These are phyloP conservation scores for Arion vulgaris DNA, from an alignment of 1,140 invertebrate genomes.

Conservation along the genomic window DNA sequence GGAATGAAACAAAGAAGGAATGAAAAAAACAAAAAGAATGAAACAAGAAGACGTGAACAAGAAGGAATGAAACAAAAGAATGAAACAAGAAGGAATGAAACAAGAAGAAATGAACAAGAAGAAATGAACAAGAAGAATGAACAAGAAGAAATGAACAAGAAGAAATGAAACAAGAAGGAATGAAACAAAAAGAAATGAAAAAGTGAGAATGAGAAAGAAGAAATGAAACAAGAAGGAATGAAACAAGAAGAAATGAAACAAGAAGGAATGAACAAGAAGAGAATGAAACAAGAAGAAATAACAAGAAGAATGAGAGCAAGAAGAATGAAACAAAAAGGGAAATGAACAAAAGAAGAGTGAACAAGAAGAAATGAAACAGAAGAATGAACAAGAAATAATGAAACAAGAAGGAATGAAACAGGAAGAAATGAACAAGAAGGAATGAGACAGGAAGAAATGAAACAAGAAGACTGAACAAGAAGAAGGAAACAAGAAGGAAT, in stretches of 20 bases:
- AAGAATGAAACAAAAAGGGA: neutral
- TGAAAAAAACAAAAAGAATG: neutral
- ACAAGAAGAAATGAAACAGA: neutral
- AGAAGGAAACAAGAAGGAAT: neutral
- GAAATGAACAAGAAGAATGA: neutral
- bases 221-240: neutral
- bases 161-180: neutral
- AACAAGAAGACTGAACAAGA: neutral
- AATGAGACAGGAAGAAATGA: neutral
- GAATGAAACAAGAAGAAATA: neutral
- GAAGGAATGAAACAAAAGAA: neutral
- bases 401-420: neutral
- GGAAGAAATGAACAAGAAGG: neutral
- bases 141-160: neutral
- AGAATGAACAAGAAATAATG: neutral
- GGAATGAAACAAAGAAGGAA: too few species aligned
- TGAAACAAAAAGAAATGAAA: neutral
- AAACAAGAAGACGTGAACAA: neutral
- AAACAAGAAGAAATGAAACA: neutral
- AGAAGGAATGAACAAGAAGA: neutral
- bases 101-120: neutral
- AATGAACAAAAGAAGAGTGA: conserved; percentile 6
- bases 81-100: neutral
- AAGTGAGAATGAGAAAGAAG: neutral
- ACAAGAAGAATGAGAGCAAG: neutral